Evolutionary conservation across 2,797 vertebrate species (phyloP).

Genomic region (Neosilurus mollespiculum): DNA sequence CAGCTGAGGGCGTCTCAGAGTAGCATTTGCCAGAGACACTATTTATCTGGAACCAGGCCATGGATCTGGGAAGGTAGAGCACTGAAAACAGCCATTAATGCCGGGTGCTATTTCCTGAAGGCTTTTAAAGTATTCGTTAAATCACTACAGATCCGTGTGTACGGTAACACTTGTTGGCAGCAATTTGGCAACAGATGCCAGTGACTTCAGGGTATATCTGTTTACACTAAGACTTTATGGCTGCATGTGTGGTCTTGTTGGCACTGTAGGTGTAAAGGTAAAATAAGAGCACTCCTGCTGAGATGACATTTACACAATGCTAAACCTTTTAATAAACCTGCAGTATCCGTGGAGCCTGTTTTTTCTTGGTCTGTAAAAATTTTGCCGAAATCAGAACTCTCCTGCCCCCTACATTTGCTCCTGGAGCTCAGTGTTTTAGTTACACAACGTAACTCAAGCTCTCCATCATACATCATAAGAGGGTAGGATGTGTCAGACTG

Average conservation of each 20-base stretch:
- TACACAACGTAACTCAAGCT: slow-evolving; percentile 53
- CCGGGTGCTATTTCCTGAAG: not conserved
- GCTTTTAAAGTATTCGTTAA: not conserved
- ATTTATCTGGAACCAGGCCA: slow-evolving; percentile 72
- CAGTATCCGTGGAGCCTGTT: not conserved
- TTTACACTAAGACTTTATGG: not conserved
- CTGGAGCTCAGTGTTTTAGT: slow-evolving; percentile 7
- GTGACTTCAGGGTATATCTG: not conserved
- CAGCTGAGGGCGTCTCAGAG: slow-evolving; percentile 62
- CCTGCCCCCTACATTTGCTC: not conserved
- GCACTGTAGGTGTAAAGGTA: slow-evolving; percentile 7
- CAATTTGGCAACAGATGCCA: slow-evolving; percentile 1
- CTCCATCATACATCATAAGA: slow-evolving; percentile 52
- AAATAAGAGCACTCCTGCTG: slow-evolving; percentile 11
- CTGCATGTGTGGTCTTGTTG: slow-evolving; percentile 10
- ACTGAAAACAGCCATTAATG: not conserved
- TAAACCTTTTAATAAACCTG: not conserved
- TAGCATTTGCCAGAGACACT: slow-evolving; percentile 63
- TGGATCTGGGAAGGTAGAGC: slow-evolving; percentile 49
- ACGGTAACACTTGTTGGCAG: not conserved
- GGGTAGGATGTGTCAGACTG: slow-evolving; percentile 53
- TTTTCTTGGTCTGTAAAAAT: not conserved
- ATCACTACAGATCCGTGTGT: not conserved
- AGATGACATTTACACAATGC: slow-evolving; percentile 11
- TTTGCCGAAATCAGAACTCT: not conserved